Base-by-base conservation (phyloP, 92 coral and sea anemone genomes). In the Zoanthus sansibaricus region DNA sequence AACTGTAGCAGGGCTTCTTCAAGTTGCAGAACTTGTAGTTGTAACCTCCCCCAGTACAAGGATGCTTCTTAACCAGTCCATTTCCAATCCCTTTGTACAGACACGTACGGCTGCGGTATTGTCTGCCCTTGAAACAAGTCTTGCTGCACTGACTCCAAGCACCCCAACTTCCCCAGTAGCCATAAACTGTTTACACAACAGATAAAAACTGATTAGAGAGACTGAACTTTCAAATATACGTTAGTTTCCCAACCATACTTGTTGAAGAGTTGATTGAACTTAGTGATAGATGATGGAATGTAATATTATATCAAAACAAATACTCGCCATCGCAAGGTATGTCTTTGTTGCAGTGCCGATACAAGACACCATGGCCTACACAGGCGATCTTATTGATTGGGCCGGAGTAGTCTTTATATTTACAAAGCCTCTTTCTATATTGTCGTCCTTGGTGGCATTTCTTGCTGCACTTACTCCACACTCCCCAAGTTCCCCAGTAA, bases 151-250 rank as follows among this genome's bases (percentile, higher is more conserved):
- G 58, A 25, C 85, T 80, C 85, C 85, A 80, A 5, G 72, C 59
- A 7, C 85, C 85, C 85, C 85, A 80, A 64, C 58, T 42, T 18
- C 85, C 85, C 85, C 85, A 80, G 44, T 66, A 64, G 12, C 85
- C 85, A 21, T 80, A 80, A 80, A 30, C 85, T 80, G 31, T 69
- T 10, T 20, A 3, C 42, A 47, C 14, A 31, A 80, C 58, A 30
- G 18, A 79, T 10, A 9, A 31, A 16, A 20, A 25, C 25, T 30
- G 45, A 45, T 12, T 45, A 15, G 13, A 31, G 42, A 48, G 47
- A 47, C 17, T 46, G 10, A 48, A n/a, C 2, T 37, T 33, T 37
- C 11, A 33, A 7, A 17, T n/a, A 17, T 10, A 7, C 69, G 0
- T 62, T 17, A 20, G 20, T 17, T 58, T 58, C 14, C 17, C 42